A percentile compares a stretch with the other conserved stretches of the same genome.
phyloP scores from a whole-genome alignment of 2,113 vertebrate species.

The Ceuthmochares aereus region DNA sequence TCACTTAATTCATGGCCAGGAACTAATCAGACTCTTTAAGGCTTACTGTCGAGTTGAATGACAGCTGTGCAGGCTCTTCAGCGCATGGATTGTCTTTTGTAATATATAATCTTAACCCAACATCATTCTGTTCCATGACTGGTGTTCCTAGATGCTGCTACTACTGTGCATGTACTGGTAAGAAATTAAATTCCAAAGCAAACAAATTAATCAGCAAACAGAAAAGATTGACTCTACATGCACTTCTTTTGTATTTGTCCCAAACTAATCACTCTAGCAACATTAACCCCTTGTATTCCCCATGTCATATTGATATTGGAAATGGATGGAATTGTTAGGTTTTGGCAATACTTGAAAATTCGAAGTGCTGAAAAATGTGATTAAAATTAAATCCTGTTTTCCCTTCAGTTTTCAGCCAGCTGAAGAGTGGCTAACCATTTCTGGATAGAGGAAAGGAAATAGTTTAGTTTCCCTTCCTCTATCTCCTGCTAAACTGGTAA shows the following conservation, averaged over 20 bases:
- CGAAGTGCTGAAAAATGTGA: neutral
- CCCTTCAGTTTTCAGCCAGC: neutral
- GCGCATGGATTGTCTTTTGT: neutral
- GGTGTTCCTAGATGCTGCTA: neutral
- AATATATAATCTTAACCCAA: neutral
- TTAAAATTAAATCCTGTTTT: neutral
- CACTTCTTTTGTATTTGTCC: neutral
- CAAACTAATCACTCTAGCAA: neutral
- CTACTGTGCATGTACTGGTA: neutral
- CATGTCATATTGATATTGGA: neutral
- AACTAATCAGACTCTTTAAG: too few species aligned
- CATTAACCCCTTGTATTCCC: neutral
- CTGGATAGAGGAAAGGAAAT: neutral
- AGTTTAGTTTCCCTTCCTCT: neutral
- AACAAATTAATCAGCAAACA: neutral
- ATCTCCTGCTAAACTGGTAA: neutral
- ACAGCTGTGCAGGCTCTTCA: neutral
- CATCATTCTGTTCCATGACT: rapidly evolving
- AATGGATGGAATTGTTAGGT: neutral
- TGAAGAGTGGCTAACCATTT: neutral
- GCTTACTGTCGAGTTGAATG: too few species aligned
- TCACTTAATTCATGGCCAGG: too few species aligned
- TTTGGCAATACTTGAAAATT: neutral
- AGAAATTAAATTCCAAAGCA: neutral
- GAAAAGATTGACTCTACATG: neutral